A percentile compares a stretch with the other conserved stretches of the same genome.
Evolutionary conservation across 2,888 invertebrate species (phyloP).

Genomic region (Arctia plantaginis): DNA sequence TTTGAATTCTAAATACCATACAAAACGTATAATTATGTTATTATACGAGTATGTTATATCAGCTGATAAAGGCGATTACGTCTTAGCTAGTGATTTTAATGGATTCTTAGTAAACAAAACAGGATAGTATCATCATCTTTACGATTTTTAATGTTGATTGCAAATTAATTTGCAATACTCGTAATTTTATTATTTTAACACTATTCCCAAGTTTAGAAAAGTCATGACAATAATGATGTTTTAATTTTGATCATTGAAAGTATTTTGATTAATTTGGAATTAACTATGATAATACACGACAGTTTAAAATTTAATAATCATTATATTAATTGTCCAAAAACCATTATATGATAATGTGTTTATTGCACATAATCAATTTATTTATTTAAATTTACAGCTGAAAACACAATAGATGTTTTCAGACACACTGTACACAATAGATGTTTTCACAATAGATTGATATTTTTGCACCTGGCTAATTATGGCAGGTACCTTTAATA

Average conservation of each 20-base stretch:
- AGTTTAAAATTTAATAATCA: neutral
- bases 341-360: no score
- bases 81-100: conserved; percentile 4
- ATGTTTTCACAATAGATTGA: neutral
- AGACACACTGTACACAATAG: no score
- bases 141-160: neutral
- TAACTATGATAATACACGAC: neutral
- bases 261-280: neutral
- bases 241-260: neutral
- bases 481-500: neutral
- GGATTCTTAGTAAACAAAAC: neutral
- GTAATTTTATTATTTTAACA: neutral
- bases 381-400: neutral
- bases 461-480: neutral
- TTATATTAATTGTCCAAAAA: neutral
- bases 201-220: neutral
- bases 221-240: neutral
- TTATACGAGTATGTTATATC: conserved; percentile 25
- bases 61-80: conserved; percentile 30
- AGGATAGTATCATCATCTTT: neutral
- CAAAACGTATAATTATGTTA: conserved; percentile 28
- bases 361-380: no score
- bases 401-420: neutral
- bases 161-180: neutral
- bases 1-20: conserved; percentile 50